phyloP scores from a whole-genome alignment of 2,797 vertebrate species.

The Poliocrania exsul region DNA sequence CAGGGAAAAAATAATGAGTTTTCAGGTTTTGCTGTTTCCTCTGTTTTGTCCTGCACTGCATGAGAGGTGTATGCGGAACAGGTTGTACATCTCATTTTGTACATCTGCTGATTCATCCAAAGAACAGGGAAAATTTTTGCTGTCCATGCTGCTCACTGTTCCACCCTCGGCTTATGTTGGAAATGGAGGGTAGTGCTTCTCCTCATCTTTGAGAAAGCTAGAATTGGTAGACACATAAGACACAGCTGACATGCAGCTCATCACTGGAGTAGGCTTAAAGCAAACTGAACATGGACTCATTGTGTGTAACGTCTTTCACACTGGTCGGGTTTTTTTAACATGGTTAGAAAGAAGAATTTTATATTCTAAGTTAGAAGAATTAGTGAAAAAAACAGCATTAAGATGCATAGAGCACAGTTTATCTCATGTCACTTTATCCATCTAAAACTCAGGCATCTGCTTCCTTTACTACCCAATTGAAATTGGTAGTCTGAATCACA shows the following conservation, averaged over 20 bases:
- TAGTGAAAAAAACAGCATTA: background rate
- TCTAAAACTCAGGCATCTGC: background rate
- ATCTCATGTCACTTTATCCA: background rate
- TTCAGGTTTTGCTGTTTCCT: background rate
- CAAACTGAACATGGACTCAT: background rate
- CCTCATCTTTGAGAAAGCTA: background rate
- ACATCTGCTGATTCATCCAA: background rate
- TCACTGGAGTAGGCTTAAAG: background rate
- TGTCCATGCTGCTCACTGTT: background rate
- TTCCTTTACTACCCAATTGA: background rate
- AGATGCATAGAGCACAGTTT: background rate
- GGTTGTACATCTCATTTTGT: background rate
- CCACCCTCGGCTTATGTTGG: background rate
- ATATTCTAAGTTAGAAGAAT: background rate
- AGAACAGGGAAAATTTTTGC: background rate
- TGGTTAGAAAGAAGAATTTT: background rate
- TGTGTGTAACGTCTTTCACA: rapidly evolving
- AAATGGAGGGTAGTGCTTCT: background rate
- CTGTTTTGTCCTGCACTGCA: rapidly evolving
- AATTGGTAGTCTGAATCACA: background rate
- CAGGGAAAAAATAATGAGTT: background rate
- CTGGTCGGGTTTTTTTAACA: background rate
- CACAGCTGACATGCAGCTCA: background rate
- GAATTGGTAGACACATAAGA: background rate
- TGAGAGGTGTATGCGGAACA: background rate